A percentile compares a stretch with the other conserved stretches of the same genome.
These are phyloP conservation scores for western clawed frog (Xenopus tropicalis) DNA, from an alignment of 2,113 vertebrate species.

Conservation along the genomic window DNA sequence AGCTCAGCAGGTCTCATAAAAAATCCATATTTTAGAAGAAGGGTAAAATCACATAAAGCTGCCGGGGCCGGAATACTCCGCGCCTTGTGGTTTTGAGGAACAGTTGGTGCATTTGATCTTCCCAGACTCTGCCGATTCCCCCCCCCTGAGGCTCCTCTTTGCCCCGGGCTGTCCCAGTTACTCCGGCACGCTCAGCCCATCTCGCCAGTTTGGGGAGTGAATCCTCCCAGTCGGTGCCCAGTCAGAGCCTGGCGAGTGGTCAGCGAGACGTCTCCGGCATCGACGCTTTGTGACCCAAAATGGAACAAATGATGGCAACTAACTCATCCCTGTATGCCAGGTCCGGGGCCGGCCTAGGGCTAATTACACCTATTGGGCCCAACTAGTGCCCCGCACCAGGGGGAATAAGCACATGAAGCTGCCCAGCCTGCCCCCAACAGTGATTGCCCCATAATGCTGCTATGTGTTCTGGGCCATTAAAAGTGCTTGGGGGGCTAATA, in stretches of 20 bases:
- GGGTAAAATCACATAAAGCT: neutral
- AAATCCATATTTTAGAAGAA: neutral
- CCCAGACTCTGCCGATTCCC: neutral
- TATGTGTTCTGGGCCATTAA: no score
- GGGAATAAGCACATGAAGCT: no score
- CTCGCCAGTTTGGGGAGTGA: neutral
- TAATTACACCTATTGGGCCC: no score
- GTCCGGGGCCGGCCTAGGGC: no score
- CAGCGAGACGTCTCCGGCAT: neutral
- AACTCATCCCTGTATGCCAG: no score
- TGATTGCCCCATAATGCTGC: no score
- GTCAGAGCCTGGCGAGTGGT: neutral
- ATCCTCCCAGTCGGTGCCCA: neutral
- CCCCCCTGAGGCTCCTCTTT: neutral
- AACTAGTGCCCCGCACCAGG: no score
- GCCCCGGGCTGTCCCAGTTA: neutral
- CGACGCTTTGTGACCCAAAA: no score
- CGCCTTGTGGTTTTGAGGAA: neutral
- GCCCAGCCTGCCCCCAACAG: no score
- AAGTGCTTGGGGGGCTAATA: no score
- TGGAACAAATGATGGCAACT: no score
- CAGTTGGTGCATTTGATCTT: neutral
- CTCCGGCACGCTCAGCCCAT: neutral
- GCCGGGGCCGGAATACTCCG: neutral
- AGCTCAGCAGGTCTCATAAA: constrained; percentile 1